Base-by-base conservation (phyloP, 1,140 invertebrate species). In the Aethina tumida region DNA sequence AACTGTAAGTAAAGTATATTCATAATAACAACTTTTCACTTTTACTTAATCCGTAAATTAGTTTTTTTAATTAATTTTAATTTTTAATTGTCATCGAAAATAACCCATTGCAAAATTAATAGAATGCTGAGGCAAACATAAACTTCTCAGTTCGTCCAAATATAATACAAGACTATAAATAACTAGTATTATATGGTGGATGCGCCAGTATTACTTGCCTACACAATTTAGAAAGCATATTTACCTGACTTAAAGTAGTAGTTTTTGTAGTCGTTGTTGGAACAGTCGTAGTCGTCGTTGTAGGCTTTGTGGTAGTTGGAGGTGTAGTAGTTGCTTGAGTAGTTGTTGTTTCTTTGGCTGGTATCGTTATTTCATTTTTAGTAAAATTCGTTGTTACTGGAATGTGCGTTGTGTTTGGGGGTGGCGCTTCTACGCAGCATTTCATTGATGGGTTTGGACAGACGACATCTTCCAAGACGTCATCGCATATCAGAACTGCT, bases 401-500 rank as follows among this genome's bases (percentile, higher is more conserved):
- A 33, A 41, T 20, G 47, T 43, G 4, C 59, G 52, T 58, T n/a
- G 46, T 35, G 41, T 56, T 60, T 56, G 66, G 55, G 7, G 64
- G 53, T 4, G 79, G 70, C 30, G 75, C 70, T 45, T 87, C 81
- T 2, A 85, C 72, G 50, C 85, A 88, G 59, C 86, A 89, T 54
- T 81, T 75, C 82, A 86, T 85, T 40, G 74, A 78, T 1, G 75
- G 56, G 12, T 76, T 75, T 3, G 84, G 83, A 56, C 84, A 88
- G 29, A 74, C 73, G 5, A 84, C 77, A 52, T 88, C 76, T 24
- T 89, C 82, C 12, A 86, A 66, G 2, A 89, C 83, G 47, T 85
- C 77, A 57, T 82, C 79, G 59, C 86, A 91, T 47, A 89, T 84
- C 19, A 88, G 63, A 0, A 84, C 81, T 5, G 86, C 81, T 15